These are phyloP conservation scores for Ochotona curzoniae DNA, from an alignment of 2,113 vertebrate genomes.

Conservation along the genomic window DNA sequence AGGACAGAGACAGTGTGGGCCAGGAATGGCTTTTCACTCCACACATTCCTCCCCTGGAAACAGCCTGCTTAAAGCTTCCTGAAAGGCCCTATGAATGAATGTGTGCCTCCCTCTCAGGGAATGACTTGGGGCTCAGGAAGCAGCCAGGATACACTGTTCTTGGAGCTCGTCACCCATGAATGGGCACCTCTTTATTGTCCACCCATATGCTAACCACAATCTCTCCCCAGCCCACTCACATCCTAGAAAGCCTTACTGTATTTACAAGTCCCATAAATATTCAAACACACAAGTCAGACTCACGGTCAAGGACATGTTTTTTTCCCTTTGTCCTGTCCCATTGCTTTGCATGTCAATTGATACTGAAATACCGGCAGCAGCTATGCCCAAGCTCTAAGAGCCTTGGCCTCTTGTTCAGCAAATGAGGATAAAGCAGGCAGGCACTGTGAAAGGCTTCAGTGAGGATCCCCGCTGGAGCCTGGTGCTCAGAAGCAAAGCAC, in stretches of 20 bases:
- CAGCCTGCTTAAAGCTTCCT: not conserved
- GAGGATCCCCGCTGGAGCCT: not conserved
- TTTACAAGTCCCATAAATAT: not conserved
- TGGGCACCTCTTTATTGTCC: not conserved
- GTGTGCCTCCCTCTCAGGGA: not conserved
- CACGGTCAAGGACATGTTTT: not conserved
- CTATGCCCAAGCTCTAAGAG: not conserved
- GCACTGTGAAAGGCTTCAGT: not conserved
- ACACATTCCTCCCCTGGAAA: not conserved
- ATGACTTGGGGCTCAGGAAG: not conserved
- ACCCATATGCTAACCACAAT: not conserved
- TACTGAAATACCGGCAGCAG: not conserved
- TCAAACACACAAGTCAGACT: not conserved
- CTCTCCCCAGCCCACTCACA: not conserved
- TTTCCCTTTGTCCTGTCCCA: not conserved
- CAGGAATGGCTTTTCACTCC: not conserved
- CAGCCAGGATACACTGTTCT: not conserved
- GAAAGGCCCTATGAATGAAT: not conserved
- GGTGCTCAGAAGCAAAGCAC: not conserved
- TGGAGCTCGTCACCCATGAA: not conserved
- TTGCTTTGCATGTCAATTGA: slow-evolving; percentile 12
- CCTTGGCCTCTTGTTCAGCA: not conserved
- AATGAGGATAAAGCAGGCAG: not conserved
- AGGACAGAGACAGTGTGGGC: not conserved
- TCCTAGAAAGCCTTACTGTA: not conserved